Percentiles rank a stretch among this genome's conserved stretches.
phyloP scores from a whole-genome alignment of 1,140 invertebrate species.

The Onthophagus taurus region DNA sequence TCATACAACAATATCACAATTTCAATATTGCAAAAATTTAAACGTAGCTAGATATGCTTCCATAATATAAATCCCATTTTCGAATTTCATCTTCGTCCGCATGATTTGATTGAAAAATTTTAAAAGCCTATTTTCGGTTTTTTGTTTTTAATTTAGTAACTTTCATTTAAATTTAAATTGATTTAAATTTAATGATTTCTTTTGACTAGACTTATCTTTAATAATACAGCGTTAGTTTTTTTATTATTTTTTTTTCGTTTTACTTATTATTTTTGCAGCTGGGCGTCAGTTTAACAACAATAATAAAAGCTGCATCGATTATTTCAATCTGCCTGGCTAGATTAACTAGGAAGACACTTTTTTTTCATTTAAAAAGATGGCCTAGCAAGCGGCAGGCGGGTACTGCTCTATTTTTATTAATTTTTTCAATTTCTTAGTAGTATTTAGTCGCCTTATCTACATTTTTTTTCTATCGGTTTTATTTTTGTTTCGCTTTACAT shows the following conservation, averaged over 20 bases:
- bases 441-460: too few species aligned
- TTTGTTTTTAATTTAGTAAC: conserved; percentile 1
- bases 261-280: conserved; percentile 3
- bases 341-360: conserved; percentile 30
- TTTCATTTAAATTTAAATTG: conserved; percentile 5
- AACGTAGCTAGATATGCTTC: conserved; percentile 35
- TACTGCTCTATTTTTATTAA: conserved; percentile 23
- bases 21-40: conserved; percentile 39
- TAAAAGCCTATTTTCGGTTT: background rate
- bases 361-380: conserved; percentile 17
- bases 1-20: conserved; percentile 39
- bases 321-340: conserved; percentile 18
- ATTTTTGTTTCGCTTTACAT: too few species aligned
- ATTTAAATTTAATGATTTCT: conserved; percentile 4
- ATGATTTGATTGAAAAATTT: too few species aligned
- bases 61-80: conserved; percentile 19
- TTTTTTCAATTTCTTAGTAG: conserved; percentile 10
- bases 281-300: conserved; percentile 11
- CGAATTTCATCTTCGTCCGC: conserved; percentile 8
- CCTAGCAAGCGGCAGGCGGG: conserved; percentile 23
- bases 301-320: conserved; percentile 17
- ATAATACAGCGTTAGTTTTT: conserved; percentile 10
- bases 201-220: conserved; percentile 18
- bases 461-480: too few species aligned
- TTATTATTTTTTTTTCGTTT: conserved; percentile 3